Evolutionary conservation across 2,113 vertebrate species (phyloP).

Genomic region (Origma solitaria): DNA sequence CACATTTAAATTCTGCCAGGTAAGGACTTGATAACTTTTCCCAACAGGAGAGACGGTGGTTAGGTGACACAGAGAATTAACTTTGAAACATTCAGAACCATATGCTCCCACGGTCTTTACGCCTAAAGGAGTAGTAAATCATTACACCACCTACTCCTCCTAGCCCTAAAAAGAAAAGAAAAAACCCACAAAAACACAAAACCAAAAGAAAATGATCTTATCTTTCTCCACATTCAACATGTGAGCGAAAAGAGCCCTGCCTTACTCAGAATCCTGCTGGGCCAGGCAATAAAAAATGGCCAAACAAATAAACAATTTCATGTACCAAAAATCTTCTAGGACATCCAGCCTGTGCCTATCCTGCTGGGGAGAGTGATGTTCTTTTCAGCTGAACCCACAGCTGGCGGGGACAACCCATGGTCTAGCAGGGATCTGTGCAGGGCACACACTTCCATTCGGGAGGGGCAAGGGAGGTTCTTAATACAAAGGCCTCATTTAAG

Average conservation of each 20-base stretch:
- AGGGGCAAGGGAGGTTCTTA: neutral
- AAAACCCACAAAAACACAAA: neutral
- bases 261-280: neutral
- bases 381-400: neutral
- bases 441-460: accelerated
- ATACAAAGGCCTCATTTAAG: neutral
- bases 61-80: slow-evolving; percentile 55
- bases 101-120: neutral
- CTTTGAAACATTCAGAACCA: neutral
- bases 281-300: neutral
- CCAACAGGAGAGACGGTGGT: neutral
- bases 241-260: neutral
- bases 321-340: neutral
- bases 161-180: no score
- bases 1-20: slow-evolving; percentile 53
- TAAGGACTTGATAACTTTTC: slow-evolving; percentile 23
- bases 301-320: neutral
- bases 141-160: neutral
- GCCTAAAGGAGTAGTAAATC: neutral
- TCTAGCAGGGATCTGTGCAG: neutral
- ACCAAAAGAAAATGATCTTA: neutral
- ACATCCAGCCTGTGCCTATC: accelerated
- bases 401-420: accelerated
- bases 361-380: neutral
- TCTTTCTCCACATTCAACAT: neutral